Conservation (phyloP, 2,113 vertebrate genomes). For the Chinchilla lanigera region DNA sequence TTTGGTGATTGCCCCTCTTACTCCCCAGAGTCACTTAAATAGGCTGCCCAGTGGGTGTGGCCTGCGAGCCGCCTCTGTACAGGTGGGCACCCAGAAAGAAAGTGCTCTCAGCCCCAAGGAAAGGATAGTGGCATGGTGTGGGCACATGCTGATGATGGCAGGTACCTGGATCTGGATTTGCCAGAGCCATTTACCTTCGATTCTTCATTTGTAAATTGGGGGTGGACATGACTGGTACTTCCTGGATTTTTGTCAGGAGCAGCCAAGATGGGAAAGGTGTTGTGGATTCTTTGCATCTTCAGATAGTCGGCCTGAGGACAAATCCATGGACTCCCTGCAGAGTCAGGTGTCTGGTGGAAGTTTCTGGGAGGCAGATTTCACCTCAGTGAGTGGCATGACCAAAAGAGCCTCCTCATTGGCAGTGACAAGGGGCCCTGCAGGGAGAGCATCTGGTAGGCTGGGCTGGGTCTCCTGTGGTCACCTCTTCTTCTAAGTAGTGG, state of each 20-base stretch:
- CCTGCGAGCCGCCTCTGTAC: background rate
- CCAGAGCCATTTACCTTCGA: fast-evolving
- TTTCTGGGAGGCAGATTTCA: background rate
- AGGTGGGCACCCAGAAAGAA: background rate
- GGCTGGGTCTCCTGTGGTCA: background rate
- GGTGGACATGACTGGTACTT: fast-evolving
- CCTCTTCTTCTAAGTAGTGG: background rate
- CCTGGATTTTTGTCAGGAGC: background rate
- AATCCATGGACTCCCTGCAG: fast-evolving
- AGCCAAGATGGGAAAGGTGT: fast-evolving
- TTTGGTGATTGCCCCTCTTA: fast-evolving
- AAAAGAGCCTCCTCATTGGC: fast-evolving
- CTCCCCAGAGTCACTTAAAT: fast-evolving
- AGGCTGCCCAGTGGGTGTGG: background rate
- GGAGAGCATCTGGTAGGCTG: fast-evolving
- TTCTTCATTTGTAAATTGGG: background rate
- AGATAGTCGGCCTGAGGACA: background rate
- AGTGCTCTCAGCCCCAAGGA: fast-evolving
- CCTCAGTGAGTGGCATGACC: background rate
- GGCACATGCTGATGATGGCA: background rate
- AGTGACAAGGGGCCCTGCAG: background rate
- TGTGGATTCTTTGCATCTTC: background rate
- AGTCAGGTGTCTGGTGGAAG: background rate
- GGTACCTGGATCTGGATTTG: background rate
- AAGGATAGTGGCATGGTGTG: fast-evolving